Evolutionary conservation across 2,888 invertebrate species (phyloP).

Genomic region (Sarcophaga carnaria): DNA sequence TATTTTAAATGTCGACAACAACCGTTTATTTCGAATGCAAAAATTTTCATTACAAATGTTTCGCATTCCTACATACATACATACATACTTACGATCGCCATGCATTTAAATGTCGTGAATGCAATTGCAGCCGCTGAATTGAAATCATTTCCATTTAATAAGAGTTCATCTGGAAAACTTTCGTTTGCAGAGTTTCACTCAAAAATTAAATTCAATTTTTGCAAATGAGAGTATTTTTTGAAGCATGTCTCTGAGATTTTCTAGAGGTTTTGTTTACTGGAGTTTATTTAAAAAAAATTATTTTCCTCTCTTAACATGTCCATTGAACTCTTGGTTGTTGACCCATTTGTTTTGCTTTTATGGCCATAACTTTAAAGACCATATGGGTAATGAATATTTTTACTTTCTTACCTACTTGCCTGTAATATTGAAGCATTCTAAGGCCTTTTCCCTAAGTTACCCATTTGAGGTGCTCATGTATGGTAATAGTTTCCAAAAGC

Average conservation of each 20-base stretch:
- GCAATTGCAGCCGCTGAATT: too few relatives aligned
- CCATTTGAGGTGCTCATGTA: too few relatives aligned
- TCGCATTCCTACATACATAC: too few relatives aligned
- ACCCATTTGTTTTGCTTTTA: constrained; percentile 2
- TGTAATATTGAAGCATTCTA: too few relatives aligned
- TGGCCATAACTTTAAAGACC: background rate
- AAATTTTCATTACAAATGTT: too few relatives aligned
- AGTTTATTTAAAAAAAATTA: background rate
- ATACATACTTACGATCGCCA: too few relatives aligned
- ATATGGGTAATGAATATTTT: background rate
- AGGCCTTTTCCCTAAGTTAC: too few relatives aligned
- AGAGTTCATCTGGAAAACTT: constrained; percentile 57
- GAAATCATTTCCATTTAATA: background rate
- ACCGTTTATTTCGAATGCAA: background rate
- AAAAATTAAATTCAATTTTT: constrained; percentile 56
- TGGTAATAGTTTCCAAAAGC: too few relatives aligned
- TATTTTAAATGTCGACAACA: background rate
- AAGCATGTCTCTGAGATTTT: background rate
- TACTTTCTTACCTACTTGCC: background rate
- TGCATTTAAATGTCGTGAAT: too few relatives aligned
- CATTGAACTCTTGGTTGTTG: constrained; percentile 17
- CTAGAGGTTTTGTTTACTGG: background rate
- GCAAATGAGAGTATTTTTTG: background rate
- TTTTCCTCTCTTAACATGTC: background rate
- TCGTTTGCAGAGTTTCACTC: constrained; percentile 60